These are phyloP conservation scores for Ornithorhynchus anatinus DNA, from an alignment of 2,113 vertebrate genomes.

Conservation along the genomic window DNA sequence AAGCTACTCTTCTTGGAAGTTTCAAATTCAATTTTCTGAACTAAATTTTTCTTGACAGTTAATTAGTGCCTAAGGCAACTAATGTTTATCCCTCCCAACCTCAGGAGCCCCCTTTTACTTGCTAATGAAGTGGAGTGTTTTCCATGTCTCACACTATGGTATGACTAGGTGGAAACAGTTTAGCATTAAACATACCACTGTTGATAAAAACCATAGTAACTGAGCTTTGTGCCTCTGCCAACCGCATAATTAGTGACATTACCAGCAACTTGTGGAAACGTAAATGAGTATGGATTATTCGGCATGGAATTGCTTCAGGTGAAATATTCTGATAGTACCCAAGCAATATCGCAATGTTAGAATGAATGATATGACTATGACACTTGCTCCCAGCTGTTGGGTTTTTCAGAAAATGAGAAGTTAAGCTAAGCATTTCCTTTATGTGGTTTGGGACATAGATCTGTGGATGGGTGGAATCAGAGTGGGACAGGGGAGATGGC, in stretches of 20 bases:
- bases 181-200: conserved; percentile 27
- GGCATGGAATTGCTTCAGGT: background rate
- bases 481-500: background rate
- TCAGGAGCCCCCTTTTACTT: background rate
- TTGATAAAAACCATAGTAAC: conserved; percentile 30
- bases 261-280: conserved; percentile 18
- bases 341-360: background rate
- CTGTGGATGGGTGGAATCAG: background rate
- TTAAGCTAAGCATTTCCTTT: background rate
- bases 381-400: background rate
- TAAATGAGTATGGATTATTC: conserved; percentile 16
- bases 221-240: conserved; percentile 30
- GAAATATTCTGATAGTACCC: conserved; percentile 5
- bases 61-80: conserved; percentile 4
- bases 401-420: background rate
- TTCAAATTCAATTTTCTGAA: conserved; percentile 24
- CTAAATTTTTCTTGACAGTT: conserved; percentile 18
- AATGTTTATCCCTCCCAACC: background rate
- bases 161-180: conserved; percentile 43
- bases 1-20: background rate
- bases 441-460: background rate
- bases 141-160: background rate
- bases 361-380: background rate
- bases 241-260: conserved; percentile 28
- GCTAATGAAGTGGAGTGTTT: conserved; percentile 10